Evolutionary conservation across 37 sponge, comb jelly and placozoan species (phyloP), one percentile per base, ranked within the genome.

Genomic region (Halisarca cf. caerulea): DNA sequence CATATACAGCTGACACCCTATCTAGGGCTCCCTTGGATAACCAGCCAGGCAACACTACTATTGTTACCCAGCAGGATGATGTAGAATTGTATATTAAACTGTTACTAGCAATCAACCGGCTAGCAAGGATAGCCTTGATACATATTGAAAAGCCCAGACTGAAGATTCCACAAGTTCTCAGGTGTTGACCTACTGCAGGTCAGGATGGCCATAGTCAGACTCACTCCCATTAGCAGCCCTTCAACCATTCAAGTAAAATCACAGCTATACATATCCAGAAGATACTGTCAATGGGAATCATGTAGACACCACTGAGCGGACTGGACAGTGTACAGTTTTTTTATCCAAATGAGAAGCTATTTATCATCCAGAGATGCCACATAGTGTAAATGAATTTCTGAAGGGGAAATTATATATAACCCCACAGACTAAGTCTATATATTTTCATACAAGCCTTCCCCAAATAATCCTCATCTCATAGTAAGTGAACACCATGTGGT

Each of bases 1-100:
- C 68, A 30, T 86, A 86, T 57, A 86, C 58, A 1, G 86, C 86
- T 25, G 86, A 86, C 41, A 47, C 86, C 64, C 72, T 86, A 54
- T 86, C 87, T 0, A 30, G 87, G 32, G 84, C 84, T 17, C 74
- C 84, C 27, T 6, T 47, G 33, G 18, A 5, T 47, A 14, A 11
- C 51, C 21, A 44, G 79, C 21, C 30, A 39, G 79, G 41, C 38
- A 14, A 77, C 42, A 36, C 33, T 39, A 47, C 51, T 7, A 28
- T 7, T 20, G 15, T 6, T 20, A 6, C 6, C 30, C 6, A 7
- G 25, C 6, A 62, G 15, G 30, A 62, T 6, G 7, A 27, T 8
- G 15, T 15, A 66, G 66, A 64, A 64, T 64, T 25, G 15, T 62
- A 20, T 15, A 62, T 62, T 62, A 6, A 20, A 20, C 64, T 7